Evolutionary conservation across 2,113 vertebrate genomes (phyloP).

Genomic region (Gobius niger): DNA sequence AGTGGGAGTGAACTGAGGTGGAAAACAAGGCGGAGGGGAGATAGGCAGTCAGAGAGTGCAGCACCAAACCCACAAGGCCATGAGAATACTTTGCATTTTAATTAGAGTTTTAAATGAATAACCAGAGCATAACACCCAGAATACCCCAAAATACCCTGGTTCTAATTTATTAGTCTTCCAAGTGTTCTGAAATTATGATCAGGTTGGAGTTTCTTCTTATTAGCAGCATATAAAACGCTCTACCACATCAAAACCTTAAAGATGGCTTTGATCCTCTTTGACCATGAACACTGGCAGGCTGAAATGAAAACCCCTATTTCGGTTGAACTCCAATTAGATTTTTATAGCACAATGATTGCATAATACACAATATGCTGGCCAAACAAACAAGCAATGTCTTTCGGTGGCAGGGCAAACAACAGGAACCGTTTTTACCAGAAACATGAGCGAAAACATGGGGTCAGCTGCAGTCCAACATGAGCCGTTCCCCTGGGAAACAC

Average conservation of each 20-base stretch:
- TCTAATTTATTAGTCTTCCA: slow-evolving; percentile 64
- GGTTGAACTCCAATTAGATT: slow-evolving; percentile 58
- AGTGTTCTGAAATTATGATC: slow-evolving; percentile 64
- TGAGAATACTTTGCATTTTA: slow-evolving; percentile 70
- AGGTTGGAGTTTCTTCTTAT: slow-evolving; percentile 67
- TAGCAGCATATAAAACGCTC: slow-evolving; percentile 49
- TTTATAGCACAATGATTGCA: slow-evolving; percentile 45
- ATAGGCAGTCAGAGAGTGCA: slow-evolving; percentile 58
- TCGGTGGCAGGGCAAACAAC: slow-evolving; percentile 54
- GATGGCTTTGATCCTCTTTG: slow-evolving; percentile 57
- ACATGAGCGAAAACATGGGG: slow-evolving; percentile 48
- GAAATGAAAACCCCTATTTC: slow-evolving; percentile 37
- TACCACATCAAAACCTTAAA: slow-evolving; percentile 61
- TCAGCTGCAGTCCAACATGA: slow-evolving; percentile 40
- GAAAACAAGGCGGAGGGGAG: slow-evolving; percentile 31
- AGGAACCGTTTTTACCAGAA: slow-evolving; percentile 43
- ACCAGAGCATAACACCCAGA: slow-evolving; percentile 56
- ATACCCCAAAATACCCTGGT: slow-evolving; percentile 56
- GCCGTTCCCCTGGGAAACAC: slow-evolving; percentile 21
- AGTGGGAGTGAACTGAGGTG: slow-evolving; percentile 52
- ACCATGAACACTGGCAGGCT: slow-evolving; percentile 35
- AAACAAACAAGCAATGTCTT: slow-evolving; percentile 47
- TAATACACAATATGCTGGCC: slow-evolving; percentile 39
- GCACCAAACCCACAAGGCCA: slow-evolving; percentile 63
- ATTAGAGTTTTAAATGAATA: slow-evolving; percentile 74